Conservation (phyloP, 2,888 invertebrate genomes). For the Acanthoscelides obtectus region DNA sequence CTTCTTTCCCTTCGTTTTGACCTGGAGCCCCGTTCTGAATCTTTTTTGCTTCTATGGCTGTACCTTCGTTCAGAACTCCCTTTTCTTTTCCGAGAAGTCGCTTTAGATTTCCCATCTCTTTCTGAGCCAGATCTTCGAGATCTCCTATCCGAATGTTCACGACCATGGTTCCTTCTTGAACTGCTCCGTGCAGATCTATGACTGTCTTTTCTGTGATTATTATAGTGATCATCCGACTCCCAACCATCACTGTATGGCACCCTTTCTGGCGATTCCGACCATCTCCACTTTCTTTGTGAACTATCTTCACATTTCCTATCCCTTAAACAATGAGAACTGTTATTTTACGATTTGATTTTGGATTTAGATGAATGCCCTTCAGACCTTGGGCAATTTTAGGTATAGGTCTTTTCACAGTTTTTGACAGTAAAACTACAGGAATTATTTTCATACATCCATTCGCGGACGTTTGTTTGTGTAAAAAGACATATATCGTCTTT, state of each 20-base stretch:
- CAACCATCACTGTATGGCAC: conserved; percentile 17
- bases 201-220: not conserved
- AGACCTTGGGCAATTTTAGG: too few relatives aligned
- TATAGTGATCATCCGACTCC: not conserved
- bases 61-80: not conserved
- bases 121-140: conserved; percentile 7
- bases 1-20: not conserved
- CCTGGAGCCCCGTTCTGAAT: not conserved
- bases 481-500: too few relatives aligned
- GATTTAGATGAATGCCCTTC: too few relatives aligned
- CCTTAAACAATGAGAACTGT: not conserved
- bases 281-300: conserved; percentile 58
- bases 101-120: conserved; percentile 7
- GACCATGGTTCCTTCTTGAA: conserved; percentile 1
- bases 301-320: not conserved
- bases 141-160: conserved; percentile 5
- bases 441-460: too few relatives aligned
- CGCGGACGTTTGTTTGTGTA: too few relatives aligned
- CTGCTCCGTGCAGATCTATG: not conserved
- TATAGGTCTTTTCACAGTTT: too few relatives aligned
- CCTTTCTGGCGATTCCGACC: conserved; percentile 72
- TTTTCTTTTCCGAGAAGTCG: not conserved
- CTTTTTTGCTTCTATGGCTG: not conserved
- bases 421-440: too few relatives aligned
- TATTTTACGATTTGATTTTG: too few relatives aligned